Conservation (phyloP, 2,888 invertebrate species). For the Leucophenga montana region DNA sequence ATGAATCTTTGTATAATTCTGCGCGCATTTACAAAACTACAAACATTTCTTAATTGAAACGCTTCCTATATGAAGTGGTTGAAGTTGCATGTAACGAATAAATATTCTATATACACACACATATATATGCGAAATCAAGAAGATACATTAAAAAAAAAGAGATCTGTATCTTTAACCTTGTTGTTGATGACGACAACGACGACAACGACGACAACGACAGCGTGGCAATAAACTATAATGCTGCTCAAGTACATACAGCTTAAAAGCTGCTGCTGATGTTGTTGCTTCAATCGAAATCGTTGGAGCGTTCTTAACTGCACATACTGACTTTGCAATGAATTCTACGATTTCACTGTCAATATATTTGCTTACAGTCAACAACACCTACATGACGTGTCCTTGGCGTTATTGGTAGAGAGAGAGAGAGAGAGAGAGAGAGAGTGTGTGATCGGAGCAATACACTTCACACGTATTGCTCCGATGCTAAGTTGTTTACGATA, state of each 20-base stretch:
- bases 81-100: neutral
- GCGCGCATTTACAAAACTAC: neutral
- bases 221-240: slow-evolving; percentile 59
- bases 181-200: slow-evolving; percentile 17
- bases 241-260: slow-evolving; percentile 20
- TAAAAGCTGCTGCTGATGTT: neutral
- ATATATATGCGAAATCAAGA: neutral
- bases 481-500: neutral
- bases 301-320: neutral
- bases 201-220: slow-evolving; percentile 31
- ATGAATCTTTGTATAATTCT: neutral
- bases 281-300: slow-evolving; percentile 2
- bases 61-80: slow-evolving; percentile 3
- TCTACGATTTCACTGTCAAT: slow-evolving; percentile 65
- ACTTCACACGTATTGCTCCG: neutral
- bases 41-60: neutral
- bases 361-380: slow-evolving; percentile 36
- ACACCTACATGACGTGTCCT: slow-evolving; percentile 39
- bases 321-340: slow-evolving; percentile 30
- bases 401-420: neutral
- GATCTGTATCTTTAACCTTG: neutral
- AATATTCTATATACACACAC: neutral
- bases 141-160: too few relatives aligned
- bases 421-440: neutral
- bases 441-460: neutral